Evolutionary conservation across 2,113 vertebrate species (phyloP).

Genomic region (Myocastor coypus): DNA sequence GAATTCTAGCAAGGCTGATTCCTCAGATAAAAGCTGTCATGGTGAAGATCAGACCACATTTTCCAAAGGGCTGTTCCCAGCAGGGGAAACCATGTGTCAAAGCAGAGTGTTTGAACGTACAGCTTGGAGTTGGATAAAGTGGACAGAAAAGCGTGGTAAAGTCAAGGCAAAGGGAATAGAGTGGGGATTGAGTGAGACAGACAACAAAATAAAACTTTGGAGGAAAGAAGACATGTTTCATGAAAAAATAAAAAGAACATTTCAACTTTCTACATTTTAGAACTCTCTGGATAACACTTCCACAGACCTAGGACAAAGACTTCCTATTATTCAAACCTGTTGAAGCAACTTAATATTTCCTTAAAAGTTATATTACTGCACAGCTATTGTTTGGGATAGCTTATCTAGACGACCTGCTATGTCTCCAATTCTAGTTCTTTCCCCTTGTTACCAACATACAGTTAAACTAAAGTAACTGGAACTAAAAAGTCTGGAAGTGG

Average conservation of each 20-base stretch:
- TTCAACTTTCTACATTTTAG: not conserved
- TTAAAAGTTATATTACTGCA: not conserved
- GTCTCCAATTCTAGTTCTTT: not conserved
- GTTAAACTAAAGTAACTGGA: not conserved
- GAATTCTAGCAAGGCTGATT: not conserved
- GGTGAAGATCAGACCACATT: not conserved
- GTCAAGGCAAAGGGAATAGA: not conserved
- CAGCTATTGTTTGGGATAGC: not conserved
- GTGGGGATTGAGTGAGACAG: not conserved
- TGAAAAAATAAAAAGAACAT: not conserved
- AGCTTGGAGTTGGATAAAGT: not conserved
- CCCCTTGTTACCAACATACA: not conserved
- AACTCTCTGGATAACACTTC: not conserved
- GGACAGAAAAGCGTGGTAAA: not conserved
- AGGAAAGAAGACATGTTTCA: not conserved
- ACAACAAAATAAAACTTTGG: not conserved
- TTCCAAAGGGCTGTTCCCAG: not conserved
- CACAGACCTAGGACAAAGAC: not conserved
- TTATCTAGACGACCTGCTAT: not conserved
- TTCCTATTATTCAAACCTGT: not conserved
- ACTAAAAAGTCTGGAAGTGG: not conserved
- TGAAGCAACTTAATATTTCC: not conserved
- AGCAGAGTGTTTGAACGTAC: not conserved
- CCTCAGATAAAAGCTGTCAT: constrained; percentile 2
- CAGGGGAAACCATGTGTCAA: not conserved